phyloP scores from a whole-genome alignment of 1,140 invertebrate genomes.

The Popillia japonica region DNA sequence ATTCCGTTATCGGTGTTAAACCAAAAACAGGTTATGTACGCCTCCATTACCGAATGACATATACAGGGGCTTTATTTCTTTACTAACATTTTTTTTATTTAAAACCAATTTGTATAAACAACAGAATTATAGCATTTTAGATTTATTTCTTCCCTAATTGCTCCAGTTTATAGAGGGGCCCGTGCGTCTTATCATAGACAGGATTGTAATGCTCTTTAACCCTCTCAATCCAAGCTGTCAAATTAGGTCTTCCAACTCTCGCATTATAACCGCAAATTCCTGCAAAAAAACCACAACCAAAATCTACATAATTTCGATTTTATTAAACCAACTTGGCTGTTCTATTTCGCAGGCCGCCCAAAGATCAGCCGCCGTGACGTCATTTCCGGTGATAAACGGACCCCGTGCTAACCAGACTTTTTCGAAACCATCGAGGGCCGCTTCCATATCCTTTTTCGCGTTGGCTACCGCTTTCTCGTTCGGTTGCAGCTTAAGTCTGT shows the following conservation, averaged over 20 bases:
- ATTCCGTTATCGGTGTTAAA: too few relatives aligned
- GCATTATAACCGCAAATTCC: conserved; percentile 72
- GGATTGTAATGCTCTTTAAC: conserved; percentile 69
- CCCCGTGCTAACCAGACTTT: too few relatives aligned
- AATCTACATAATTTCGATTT: not conserved
- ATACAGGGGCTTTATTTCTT: too few relatives aligned
- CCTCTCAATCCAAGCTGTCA: conserved; percentile 71
- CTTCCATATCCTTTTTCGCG: conserved; percentile 64
- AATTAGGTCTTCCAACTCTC: conserved; percentile 64
- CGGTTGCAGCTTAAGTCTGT: not conserved
- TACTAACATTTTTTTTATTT: too few relatives aligned
- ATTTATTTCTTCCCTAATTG: not conserved
- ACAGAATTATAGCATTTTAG: too few relatives aligned
- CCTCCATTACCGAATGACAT: too few relatives aligned
- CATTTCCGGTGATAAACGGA: conserved; percentile 74
- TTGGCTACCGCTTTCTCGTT: conserved; percentile 54
- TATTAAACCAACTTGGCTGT: conserved; percentile 69
- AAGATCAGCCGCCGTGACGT: conserved; percentile 79
- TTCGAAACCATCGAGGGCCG: conserved; percentile 68
- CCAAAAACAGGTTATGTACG: too few relatives aligned
- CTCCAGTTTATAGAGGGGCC: conserved; percentile 57
- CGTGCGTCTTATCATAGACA: conserved; percentile 73
- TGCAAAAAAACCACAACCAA: conserved; percentile 54
- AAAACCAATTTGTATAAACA: too few relatives aligned
- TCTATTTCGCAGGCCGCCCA: conserved; percentile 84